Conservation (phyloP, 2,797 vertebrate genomes). For the Pangasius djambal region DNA sequence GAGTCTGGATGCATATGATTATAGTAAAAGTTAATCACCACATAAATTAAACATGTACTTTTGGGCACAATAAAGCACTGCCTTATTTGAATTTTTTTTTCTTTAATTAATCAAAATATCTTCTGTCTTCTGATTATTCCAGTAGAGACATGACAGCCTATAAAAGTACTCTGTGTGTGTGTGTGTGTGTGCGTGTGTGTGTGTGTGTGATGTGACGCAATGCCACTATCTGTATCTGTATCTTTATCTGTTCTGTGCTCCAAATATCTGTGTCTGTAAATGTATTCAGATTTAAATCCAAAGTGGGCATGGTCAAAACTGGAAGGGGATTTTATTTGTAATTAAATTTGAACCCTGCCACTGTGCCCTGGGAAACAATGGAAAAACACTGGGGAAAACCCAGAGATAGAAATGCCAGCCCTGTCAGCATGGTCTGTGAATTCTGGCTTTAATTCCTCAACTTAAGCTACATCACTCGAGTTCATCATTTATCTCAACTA, state of each 20-base stretch:
- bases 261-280: background rate
- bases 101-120: conserved; percentile 3
- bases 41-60: conserved; percentile 52
- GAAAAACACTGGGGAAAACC: background rate
- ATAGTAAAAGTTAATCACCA: conserved; percentile 52
- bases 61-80: background rate
- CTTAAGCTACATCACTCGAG: background rate
- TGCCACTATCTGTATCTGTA: background rate
- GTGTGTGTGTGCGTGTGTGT: conserved; percentile 7
- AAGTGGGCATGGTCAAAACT: background rate
- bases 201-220: background rate
- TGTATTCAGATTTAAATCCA: background rate
- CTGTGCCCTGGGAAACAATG: background rate
- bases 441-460: background rate
- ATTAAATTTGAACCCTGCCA: conserved; percentile 11
- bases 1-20: conserved; percentile 59
- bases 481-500: background rate
- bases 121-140: conserved; percentile 6
- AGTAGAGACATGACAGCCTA: background rate
- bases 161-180: conserved; percentile 4
- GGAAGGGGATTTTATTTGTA: background rate
- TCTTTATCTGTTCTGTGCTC: background rate
- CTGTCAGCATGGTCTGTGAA: background rate
- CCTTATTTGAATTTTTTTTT: background rate
- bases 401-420: background rate